Base-by-base conservation (phyloP, 2,888 invertebrate genomes). In the Tachina grossa region DNA sequence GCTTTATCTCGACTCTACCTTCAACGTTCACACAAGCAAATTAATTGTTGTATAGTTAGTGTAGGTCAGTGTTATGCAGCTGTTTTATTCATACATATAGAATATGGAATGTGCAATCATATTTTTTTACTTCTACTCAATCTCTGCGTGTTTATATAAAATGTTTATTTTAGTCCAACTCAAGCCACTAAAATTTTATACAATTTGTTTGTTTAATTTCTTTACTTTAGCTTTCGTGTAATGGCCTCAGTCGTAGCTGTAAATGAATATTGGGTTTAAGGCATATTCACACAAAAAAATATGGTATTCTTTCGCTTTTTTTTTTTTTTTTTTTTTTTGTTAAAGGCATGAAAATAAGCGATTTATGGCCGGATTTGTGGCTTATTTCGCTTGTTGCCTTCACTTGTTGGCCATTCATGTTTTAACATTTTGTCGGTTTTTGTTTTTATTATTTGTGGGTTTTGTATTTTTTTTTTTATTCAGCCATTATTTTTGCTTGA, bases 311-410 rank as follows among this genome's bases (percentile, higher is more conserved):
- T 66, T 68, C 41, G 13, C 9, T 61, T 61, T 61, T 41, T n/a
- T n/a, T n/a, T n/a, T n/a, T n/a, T n/a, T n/a, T n/a, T n/a, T n/a
- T n/a, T n/a, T n/a, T n/a, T 65, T 65, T 49, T 11, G 51, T 61
- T 69, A 59, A 69, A 78, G 75, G 85, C 85, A 79, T 71, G 77
- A 81, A 87, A 84, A 87, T 85, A 87, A 87, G 85, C 87, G 86
- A 87, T 87, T 87, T 87, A 87, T 87, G 86, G 82, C 83, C 83
- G 83, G 86, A 85, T 87, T 87, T 87, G 87, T 85, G 87, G 87
- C 86, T 87, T 87, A 87, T 86, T 82, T 83, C 79, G 86, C 77
- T 75, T 82, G 85, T 85, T 85, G 81, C 78, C 78, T 85, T 80
- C 74, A 61, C 74, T 77, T 68, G 77, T 78, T 74, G 63, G 65